phyloP scores from a whole-genome alignment of 2,888 invertebrate species.

The Steinernema hermaphroditum region DNA sequence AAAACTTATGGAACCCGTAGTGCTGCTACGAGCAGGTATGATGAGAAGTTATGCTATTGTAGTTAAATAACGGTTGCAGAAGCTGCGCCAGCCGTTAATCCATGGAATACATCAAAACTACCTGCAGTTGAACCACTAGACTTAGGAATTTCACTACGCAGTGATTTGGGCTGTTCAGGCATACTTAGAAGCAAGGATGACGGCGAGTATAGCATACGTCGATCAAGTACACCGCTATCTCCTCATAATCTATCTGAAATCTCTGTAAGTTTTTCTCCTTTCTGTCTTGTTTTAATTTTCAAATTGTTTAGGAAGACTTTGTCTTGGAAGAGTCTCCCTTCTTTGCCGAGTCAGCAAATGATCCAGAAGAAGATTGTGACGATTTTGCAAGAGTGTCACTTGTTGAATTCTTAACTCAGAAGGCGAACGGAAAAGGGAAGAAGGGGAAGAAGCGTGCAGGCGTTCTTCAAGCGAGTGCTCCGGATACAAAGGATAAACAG shows the following conservation, averaged over 20 bases:
- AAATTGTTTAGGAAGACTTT: not conserved
- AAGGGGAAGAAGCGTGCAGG: not conserved
- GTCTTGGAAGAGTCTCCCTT: not conserved
- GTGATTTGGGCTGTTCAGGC: not conserved
- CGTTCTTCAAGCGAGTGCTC: too few species aligned
- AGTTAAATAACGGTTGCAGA: too few species aligned
- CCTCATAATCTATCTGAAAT: not conserved
- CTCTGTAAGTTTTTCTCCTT: not conserved
- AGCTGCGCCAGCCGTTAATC: not conserved
- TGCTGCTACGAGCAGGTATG: too few species aligned
- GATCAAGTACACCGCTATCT: not conserved
- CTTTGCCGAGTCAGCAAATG: not conserved
- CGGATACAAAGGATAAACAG: not conserved
- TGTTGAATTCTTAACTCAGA: not conserved
- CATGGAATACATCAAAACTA: not conserved
- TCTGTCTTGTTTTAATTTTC: not conserved
- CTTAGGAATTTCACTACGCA: not conserved
- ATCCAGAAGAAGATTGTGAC: not conserved
- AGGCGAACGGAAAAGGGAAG: not conserved
- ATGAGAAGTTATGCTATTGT: too few species aligned
- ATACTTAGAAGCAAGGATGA: not conserved
- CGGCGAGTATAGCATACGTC: not conserved
- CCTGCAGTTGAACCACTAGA: not conserved
- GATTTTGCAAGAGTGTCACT: not conserved
- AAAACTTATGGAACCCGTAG: too few species aligned